A percentile compares a stretch with the other conserved stretches of the same genome.
phyloP scores from a whole-genome alignment of 2,888 invertebrate species.

The Meta bourneti region DNA sequence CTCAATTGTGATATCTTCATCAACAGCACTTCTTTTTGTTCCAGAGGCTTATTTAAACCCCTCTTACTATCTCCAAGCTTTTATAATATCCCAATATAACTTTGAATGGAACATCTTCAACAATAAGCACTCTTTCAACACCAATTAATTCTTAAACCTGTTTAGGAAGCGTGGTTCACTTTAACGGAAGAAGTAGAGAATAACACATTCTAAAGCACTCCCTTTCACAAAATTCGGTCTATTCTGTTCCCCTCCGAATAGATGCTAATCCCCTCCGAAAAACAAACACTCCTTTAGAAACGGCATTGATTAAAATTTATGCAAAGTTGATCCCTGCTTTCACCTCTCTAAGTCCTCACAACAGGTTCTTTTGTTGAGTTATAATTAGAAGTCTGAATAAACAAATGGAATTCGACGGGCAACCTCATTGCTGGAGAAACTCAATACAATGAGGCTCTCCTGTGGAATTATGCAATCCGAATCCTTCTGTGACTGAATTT shows the following conservation, averaged over 20 bases:
- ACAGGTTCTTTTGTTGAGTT: constrained; percentile 20
- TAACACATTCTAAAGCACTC: background rate
- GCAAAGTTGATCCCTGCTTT: constrained; percentile 32
- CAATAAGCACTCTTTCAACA: background rate
- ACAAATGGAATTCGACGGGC: background rate
- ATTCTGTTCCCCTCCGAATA: background rate
- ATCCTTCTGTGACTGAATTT: background rate
- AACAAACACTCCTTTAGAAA: constrained; percentile 34
- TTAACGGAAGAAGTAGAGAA: background rate
- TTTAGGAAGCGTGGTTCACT: constrained; percentile 1
- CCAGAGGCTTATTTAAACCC: background rate
- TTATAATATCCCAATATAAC: background rate
- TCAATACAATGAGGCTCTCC: background rate
- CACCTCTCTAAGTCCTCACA: constrained; percentile 8
- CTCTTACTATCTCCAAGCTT: background rate
- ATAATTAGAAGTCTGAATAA: constrained; percentile 47
- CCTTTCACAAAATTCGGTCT: background rate
- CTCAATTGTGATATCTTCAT: background rate
- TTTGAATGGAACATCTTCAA: background rate
- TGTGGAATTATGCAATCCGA: background rate
- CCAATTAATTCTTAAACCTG: background rate
- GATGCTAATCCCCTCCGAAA: constrained; percentile 32
- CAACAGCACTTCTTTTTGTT: background rate
- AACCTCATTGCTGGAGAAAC: background rate
- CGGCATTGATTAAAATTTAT: constrained; percentile 53